Conservation (phyloP, 2,888 invertebrate species). For the Dicyrtomina minuta region DNA sequence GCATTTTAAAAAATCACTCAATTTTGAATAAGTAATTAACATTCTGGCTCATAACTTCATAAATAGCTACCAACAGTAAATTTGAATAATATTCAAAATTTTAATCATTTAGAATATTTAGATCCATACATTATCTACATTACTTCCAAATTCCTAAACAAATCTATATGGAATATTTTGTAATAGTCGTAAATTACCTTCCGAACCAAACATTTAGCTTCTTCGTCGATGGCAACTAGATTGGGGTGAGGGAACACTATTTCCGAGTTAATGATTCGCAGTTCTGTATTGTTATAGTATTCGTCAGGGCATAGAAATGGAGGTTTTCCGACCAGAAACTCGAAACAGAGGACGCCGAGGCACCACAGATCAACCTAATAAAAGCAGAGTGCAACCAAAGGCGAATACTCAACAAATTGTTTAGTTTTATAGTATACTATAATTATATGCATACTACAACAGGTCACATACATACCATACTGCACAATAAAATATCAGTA, state of each 20-base stretch:
- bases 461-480: too few species aligned
- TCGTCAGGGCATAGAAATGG: slow-evolving; percentile 79
- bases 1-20: slow-evolving; percentile 9
- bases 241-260: slow-evolving; percentile 56
- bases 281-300: slow-evolving; percentile 75
- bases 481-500: too few species aligned
- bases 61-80: background rate
- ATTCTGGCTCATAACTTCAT: background rate
- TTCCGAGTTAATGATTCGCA: too few species aligned
- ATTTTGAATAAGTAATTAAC: background rate
- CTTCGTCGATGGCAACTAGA: slow-evolving; percentile 64
- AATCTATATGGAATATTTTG: too few species aligned
- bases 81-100: background rate
- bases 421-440: too few species aligned
- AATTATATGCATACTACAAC: too few species aligned
- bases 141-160: too few species aligned
- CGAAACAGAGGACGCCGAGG: slow-evolving; percentile 91
- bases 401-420: too few species aligned
- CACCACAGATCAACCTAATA: slow-evolving; percentile 92
- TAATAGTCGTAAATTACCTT: slow-evolving; percentile 63
- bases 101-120: background rate
- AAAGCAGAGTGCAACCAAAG: too few species aligned
- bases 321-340: slow-evolving; percentile 87
- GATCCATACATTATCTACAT: too few species aligned
- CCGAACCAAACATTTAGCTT: slow-evolving; percentile 74